Percentiles rank a stretch among this genome's conserved stretches.
Evolutionary conservation across 2,797 vertebrate species (phyloP).

Genomic region (Arrhamphus sclerolepis): DNA sequence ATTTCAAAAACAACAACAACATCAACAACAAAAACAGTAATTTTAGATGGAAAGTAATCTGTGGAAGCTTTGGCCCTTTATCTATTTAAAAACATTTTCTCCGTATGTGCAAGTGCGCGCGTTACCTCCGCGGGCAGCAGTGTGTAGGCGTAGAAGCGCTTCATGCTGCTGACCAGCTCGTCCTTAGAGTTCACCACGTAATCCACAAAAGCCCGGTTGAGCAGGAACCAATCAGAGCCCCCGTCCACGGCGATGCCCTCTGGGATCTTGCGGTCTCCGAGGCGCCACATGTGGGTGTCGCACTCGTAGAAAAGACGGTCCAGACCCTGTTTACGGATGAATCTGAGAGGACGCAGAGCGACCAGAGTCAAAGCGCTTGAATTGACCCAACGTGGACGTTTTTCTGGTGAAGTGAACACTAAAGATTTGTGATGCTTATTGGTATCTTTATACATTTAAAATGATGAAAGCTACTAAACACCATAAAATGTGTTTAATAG

Average conservation of each 20-base stretch:
- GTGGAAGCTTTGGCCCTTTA: too few relatives aligned
- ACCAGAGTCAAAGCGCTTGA: not conserved
- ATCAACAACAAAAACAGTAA: too few relatives aligned
- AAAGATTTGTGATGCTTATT: too few relatives aligned
- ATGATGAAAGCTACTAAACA: too few relatives aligned
- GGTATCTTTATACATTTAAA: too few relatives aligned
- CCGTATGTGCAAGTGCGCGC: too few relatives aligned
- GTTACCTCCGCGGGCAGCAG: constrained; percentile 94
- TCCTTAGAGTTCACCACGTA: constrained; percentile 91
- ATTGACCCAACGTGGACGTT: not conserved
- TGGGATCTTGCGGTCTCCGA: constrained; percentile 94
- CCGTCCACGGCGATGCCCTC: constrained; percentile 94
- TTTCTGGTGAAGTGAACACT: not conserved
- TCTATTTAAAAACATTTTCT: too few relatives aligned
- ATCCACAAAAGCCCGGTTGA: constrained; percentile 93
- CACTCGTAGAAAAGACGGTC: constrained; percentile 96
- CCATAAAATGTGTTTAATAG: too few relatives aligned
- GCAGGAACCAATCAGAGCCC: constrained; percentile 96
- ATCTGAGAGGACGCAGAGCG: constrained; percentile 74
- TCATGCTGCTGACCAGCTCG: constrained; percentile 92
- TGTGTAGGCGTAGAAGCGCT: constrained; percentile 92
- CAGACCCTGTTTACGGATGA: constrained; percentile 96
- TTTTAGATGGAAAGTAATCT: too few relatives aligned
- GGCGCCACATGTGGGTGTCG: constrained; percentile 97
- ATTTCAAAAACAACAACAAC: too few relatives aligned